Evolutionary conservation across 2,113 vertebrate genomes (phyloP), one percentile per base, ranked within the genome.

Genomic region (Aegypius monachus): DNA sequence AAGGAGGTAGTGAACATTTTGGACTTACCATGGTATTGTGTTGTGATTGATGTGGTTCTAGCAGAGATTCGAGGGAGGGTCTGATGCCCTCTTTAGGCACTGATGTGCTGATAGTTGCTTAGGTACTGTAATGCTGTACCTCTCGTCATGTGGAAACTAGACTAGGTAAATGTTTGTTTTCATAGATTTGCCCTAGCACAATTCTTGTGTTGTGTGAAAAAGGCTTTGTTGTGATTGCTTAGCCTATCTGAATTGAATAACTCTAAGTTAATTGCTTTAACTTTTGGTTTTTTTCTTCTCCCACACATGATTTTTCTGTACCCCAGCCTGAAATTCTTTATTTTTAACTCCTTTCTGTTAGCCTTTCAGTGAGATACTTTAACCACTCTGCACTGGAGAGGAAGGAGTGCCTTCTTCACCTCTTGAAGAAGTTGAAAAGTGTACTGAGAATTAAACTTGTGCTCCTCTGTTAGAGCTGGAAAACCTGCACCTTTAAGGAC

Each of bases 41-140:
- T 26, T 1, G 0, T 11, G 27, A 23, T 10, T 59, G 38, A 8
- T 67, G 53, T 7, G 3, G 22, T 5, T 42, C 27, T 32, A 16
- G 80, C 45, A 32, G 75, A 36, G 75, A 10, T 59, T 36, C 15
- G n/a, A 70, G n/a, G 53, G 14, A 48, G 55, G 14, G 45, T 59
- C 26, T 27, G 62, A 43, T 82, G 32, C 6, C 10, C 3, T 34
- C 36, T 59, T n/a, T 27, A 26, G 2, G 12, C 29, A 18, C 36
- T 26, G n/a, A 34, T 67, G 47, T 47, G 65, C 52, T 45, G 36
- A 4, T 61, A 67, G 40, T 25, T 72, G 52, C 36, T 58, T 56
- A 32, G 62, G 52, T 74, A 13, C n/a, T 32, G 38, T 31, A 11
- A 22, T 34, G 56, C 34, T 58, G 22, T 1, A 4, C 8, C 1